These are phyloP conservation scores for Macheiramphus alcinus DNA, from an alignment of 2,113 vertebrate genomes.

Conservation along the genomic window DNA sequence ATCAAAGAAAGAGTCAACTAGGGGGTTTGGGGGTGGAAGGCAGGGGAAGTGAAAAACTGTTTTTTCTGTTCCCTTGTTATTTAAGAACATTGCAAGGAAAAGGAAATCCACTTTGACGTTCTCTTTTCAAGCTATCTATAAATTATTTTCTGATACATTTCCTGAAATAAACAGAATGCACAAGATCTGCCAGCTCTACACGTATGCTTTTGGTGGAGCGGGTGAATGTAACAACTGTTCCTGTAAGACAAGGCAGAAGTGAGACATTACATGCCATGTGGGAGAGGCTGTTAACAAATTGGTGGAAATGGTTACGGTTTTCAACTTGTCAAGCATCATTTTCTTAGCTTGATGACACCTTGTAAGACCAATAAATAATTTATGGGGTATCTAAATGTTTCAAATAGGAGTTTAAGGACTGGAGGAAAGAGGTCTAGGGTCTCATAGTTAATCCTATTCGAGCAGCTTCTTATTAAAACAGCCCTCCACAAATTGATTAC, in stretches of 20 bases:
- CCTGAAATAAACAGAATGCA: conserved; percentile 17
- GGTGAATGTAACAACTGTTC: conserved; percentile 3
- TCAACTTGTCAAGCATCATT: conserved; percentile 54
- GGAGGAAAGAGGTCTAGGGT: conserved; percentile 57
- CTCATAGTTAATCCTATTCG: conserved; percentile 63
- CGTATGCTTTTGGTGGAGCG: neutral
- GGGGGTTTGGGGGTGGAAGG: neutral
- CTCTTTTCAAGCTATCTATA: neutral
- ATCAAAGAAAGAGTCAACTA: neutral
- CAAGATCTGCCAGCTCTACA: neutral
- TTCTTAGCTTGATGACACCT: conserved; percentile 51
- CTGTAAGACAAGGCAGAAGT: conserved; percentile 30
- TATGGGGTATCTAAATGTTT: conserved; percentile 59
- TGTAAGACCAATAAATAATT: conserved; percentile 61
- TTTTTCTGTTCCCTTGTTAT: neutral
- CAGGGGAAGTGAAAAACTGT: neutral
- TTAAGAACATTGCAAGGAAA: conserved; percentile 3
- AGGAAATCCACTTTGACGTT: neutral
- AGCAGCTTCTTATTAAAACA: conserved; percentile 70
- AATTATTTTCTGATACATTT: conserved; percentile 16
- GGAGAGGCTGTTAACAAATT: conserved; percentile 66
- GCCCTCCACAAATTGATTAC: conserved; percentile 71
- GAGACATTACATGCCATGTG: conserved; percentile 47
- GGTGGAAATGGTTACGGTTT: conserved; percentile 62
- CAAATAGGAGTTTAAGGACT: conserved; percentile 62